A percentile compares a stretch with the other conserved stretches of the same genome.
Conservation (phyloP, 2,888 invertebrate species). For the Boloria selene region DNA sequence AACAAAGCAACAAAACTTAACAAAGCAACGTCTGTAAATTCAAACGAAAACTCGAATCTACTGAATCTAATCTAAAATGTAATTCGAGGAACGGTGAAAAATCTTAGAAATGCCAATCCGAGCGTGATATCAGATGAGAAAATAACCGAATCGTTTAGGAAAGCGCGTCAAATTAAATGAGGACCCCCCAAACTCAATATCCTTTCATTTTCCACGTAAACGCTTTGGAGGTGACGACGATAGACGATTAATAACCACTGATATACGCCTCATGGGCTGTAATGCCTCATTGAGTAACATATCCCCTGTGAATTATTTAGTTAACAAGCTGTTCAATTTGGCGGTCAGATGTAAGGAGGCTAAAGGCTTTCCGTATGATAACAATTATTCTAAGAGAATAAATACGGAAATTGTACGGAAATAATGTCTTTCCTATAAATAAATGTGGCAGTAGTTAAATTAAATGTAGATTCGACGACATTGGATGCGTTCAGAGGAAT, state of each 20-base stretch:
- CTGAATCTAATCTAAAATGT: conserved; percentile 12
- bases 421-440: too few relatives aligned
- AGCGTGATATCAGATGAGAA: conserved; percentile 32
- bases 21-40: too few relatives aligned
- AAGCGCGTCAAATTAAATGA: conserved; percentile 40
- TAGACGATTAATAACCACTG: conserved; percentile 28
- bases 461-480: too few relatives aligned
- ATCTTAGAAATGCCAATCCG: conserved; percentile 22
- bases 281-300: conserved; percentile 18
- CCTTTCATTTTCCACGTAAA: conserved; percentile 41
- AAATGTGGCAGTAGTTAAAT: too few relatives aligned
- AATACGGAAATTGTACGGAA: too few relatives aligned
- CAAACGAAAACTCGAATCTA: not conserved
- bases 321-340: too few relatives aligned
- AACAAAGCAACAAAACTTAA: too few relatives aligned
- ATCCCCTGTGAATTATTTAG: not conserved
- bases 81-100: conserved; percentile 7
- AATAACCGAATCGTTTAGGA: conserved; percentile 36
- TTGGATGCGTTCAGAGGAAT: too few relatives aligned
- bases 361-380: too few relatives aligned
- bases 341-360: too few relatives aligned
- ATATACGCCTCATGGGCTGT: conserved; percentile 14
- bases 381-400: too few relatives aligned
- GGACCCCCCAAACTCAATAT: conserved; percentile 34
- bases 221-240: conserved; percentile 36